phyloP scores from a whole-genome alignment of 2,888 invertebrate genomes.

The Coenonympha arcania region DNA sequence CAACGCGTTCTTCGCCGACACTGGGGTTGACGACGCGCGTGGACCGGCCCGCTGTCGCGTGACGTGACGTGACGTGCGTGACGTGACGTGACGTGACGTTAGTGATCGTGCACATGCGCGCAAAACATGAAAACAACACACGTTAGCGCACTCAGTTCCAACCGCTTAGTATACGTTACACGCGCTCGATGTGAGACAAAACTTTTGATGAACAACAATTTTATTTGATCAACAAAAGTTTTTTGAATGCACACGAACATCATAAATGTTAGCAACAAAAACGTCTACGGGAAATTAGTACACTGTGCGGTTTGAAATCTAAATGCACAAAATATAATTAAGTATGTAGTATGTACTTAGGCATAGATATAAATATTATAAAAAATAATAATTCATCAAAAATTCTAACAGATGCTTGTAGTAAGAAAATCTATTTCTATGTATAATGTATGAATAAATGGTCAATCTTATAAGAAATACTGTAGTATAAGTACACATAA shows the following conservation, averaged over 20 bases:
- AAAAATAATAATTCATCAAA: too few species aligned
- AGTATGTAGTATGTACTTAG: background rate
- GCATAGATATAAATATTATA: constrained; percentile 8
- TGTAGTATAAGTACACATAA: background rate
- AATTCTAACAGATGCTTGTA: too few species aligned
- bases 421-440: too few species aligned
- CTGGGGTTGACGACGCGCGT: constrained; percentile 73
- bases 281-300: constrained; percentile 18
- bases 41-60: constrained; percentile 66
- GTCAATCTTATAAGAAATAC: background rate
- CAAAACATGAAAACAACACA: constrained; percentile 67
- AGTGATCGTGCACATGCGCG: constrained; percentile 67
- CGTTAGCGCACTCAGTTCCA: constrained; percentile 59
- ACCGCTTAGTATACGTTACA: constrained; percentile 31
- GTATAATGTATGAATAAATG: too few species aligned
- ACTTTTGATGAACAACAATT: background rate
- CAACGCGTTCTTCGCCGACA: constrained; percentile 76
- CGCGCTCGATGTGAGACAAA: background rate
- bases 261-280: constrained; percentile 19
- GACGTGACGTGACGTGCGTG: constrained; percentile 40
- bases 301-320: constrained; percentile 24
- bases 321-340: constrained; percentile 18
- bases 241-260: constrained; percentile 5
- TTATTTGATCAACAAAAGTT: background rate
- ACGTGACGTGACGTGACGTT: constrained; percentile 39